Evolutionary conservation across 2,113 vertebrate species (phyloP).

Genomic region (Vimba vimba): DNA sequence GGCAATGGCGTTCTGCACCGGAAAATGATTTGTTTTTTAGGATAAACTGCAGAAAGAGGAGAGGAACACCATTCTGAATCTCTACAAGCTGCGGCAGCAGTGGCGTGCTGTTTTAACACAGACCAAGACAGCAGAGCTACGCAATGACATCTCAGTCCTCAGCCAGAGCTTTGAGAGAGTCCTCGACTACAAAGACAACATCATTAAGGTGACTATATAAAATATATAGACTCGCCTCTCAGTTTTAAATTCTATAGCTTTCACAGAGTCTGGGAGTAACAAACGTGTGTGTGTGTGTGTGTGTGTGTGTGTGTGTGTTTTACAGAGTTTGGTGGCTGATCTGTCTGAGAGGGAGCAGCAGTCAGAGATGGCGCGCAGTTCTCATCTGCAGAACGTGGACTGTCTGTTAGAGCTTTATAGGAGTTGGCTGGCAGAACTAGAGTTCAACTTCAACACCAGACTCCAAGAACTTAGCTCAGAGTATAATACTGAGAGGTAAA

Average conservation of each 20-base stretch:
- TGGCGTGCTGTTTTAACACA: conserved; percentile 77
- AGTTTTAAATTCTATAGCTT: not conserved
- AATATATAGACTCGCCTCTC: not conserved
- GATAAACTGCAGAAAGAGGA: conserved; percentile 84
- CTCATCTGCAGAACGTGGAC: conserved; percentile 78
- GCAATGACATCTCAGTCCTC: conserved; percentile 77
- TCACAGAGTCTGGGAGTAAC: not conserved
- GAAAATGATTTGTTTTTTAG: conserved; percentile 62
- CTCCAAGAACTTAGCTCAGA: conserved; percentile 72
- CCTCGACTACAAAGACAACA: conserved; percentile 81
- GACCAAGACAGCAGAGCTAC: conserved; percentile 75
- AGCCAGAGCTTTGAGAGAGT: conserved; percentile 82
- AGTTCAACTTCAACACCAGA: conserved; percentile 71
- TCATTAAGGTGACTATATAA: conserved; percentile 72
- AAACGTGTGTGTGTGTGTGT: not conserved
- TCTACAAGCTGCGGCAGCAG: conserved; percentile 74
- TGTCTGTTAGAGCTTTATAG: conserved; percentile 79
- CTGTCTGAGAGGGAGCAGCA: conserved; percentile 82
- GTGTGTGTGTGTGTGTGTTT: not conserved
- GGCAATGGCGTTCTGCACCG: not conserved
- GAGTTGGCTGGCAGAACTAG: conserved; percentile 70
- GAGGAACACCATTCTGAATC: conserved; percentile 71
- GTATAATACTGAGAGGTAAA: conserved; percentile 82
- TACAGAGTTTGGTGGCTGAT: conserved; percentile 78
- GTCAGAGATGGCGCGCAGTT: conserved; percentile 70